phyloP scores from a whole-genome alignment of 2,888 invertebrate species.

The Sinopyrophorus schimmeli region DNA sequence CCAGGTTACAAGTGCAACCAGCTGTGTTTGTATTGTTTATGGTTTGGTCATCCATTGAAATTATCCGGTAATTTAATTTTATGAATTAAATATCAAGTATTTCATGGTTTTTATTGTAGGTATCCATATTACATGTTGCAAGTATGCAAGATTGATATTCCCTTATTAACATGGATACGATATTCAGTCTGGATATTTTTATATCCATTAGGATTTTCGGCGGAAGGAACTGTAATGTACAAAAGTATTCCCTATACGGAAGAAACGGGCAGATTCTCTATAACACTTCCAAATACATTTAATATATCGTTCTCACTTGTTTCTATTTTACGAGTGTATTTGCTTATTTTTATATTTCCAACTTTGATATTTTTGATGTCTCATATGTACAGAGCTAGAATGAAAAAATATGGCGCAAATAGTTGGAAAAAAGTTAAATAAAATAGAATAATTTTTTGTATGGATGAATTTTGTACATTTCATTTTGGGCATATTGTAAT shows the following conservation, averaged over 20 bases:
- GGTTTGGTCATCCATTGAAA: constrained; percentile 80
- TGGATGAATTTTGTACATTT: too few species aligned
- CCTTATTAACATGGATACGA: constrained; percentile 85
- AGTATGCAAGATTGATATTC: constrained; percentile 72
- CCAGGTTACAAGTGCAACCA: constrained; percentile 83
- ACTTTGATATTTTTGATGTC: constrained; percentile 78
- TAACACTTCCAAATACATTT: constrained; percentile 79
- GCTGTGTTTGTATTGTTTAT: constrained; percentile 87
- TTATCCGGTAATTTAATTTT: constrained; percentile 67
- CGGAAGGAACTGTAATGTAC: constrained; percentile 81
- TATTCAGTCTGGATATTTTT: constrained; percentile 93
- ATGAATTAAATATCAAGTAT: background rate
- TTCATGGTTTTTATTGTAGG: constrained; percentile 57
- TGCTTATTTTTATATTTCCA: constrained; percentile 75
- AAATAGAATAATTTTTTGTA: too few species aligned
- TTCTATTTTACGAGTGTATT: constrained; percentile 67
- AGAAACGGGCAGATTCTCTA: constrained; percentile 74
- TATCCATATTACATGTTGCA: constrained; percentile 92
- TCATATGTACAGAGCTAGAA: constrained; percentile 79
- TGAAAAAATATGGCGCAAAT: constrained; percentile 62
- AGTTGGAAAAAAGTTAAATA: constrained; percentile 8
- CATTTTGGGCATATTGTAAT: too few species aligned
- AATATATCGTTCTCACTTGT: constrained; percentile 62
- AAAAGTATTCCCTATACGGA: constrained; percentile 89
- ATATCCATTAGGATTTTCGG: constrained; percentile 87